Conservation (phyloP, 1,140 invertebrate genomes). For the Heliconius hermathena region DNA sequence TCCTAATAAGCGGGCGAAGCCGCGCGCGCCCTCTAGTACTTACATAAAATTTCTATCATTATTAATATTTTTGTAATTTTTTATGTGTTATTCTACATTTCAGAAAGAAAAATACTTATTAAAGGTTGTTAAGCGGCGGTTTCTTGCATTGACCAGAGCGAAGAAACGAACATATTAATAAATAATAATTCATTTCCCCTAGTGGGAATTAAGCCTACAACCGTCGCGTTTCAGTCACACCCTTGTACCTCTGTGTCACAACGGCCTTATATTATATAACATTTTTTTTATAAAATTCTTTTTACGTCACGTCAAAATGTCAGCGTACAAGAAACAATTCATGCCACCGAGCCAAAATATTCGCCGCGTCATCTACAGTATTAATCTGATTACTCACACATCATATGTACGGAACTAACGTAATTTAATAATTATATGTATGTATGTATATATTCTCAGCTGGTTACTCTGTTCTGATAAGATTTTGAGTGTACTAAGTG, state of each 20-base stretch:
- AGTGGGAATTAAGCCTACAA: too few relatives aligned
- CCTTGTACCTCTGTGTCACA: not conserved
- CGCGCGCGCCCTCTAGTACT: too few relatives aligned
- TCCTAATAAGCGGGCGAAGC: too few relatives aligned
- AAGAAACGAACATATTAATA: too few relatives aligned
- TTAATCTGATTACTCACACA: conserved; percentile 18
- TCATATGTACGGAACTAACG: not conserved
- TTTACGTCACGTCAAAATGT: not conserved
- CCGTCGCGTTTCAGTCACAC: too few relatives aligned
- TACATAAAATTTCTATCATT: too few relatives aligned
- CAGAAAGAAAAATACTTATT: too few relatives aligned
- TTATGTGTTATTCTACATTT: too few relatives aligned
- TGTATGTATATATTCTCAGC: not conserved
- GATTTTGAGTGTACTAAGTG: not conserved
- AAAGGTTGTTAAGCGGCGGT: too few relatives aligned
- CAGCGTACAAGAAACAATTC: conserved; percentile 7
- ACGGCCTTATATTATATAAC: not conserved
- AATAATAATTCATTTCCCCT: too few relatives aligned
- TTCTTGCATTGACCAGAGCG: too few relatives aligned
- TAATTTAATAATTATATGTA: not conserved
- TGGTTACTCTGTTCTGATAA: not conserved
- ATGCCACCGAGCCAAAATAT: not conserved
- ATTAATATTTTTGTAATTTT: too few relatives aligned
- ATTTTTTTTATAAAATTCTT: conserved; percentile 4
- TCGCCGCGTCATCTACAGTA: conserved; percentile 16